A percentile compares a stretch with the other conserved stretches of the same genome.
phyloP scores from a whole-genome alignment of 2,113 vertebrate species.

The Eretmochelys imbricata region DNA sequence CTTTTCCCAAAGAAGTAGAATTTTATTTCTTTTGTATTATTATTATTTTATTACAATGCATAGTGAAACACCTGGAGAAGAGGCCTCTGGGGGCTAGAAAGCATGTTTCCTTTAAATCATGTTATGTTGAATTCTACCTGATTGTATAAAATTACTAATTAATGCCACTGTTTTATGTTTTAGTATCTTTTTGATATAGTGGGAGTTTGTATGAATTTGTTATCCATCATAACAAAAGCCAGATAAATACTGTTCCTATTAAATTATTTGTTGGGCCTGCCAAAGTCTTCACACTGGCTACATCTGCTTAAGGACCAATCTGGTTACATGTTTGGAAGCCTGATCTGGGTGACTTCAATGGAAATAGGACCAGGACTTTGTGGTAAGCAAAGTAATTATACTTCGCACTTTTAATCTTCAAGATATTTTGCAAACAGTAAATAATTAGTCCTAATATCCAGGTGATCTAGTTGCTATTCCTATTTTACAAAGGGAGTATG shows the following conservation, averaged over 20 bases:
- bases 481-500: background rate
- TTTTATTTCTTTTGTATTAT: background rate
- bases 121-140: background rate
- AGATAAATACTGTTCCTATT: background rate
- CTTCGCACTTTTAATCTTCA: background rate
- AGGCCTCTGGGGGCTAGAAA: slow-evolving; percentile 39
- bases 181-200: slow-evolving; percentile 12
- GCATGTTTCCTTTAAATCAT: slow-evolving; percentile 33
- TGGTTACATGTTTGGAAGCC: background rate
- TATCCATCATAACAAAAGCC: slow-evolving; percentile 20
- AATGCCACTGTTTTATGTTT: slow-evolving; percentile 20
- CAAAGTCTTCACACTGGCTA: background rate
- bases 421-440: background rate
- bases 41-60: slow-evolving; percentile 25
- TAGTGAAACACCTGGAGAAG: slow-evolving; percentile 30
- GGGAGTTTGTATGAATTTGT: background rate
- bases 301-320: background rate
- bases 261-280: background rate
- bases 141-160: slow-evolving; percentile 30
- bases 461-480: background rate
- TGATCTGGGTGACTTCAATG: background rate
- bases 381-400: background rate
- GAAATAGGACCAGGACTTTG: background rate
- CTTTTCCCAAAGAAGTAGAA: background rate
- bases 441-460: background rate